Evolutionary conservation across 2,113 vertebrate genomes (phyloP), one percentile per base, ranked within the genome.

Genomic region (Perognathus longimembris): DNA sequence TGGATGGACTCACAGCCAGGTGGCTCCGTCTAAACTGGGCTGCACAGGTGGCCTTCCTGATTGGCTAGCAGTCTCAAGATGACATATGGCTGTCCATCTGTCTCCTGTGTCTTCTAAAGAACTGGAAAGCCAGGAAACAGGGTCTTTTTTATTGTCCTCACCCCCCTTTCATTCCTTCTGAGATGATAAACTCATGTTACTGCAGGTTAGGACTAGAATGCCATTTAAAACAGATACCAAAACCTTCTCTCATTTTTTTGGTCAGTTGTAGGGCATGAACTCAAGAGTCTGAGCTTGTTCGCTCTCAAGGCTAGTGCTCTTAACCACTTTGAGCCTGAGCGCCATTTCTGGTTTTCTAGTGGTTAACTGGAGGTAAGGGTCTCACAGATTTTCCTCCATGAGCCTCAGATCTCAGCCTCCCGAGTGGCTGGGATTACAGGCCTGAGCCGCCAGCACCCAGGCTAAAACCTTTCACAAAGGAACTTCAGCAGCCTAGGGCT

Each of bases 81-180:
- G 64, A 67, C 70, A 90, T 32, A 81, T 2, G 88, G 76, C 30
- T 71, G 34, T 73, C 77, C 88, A 42, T 67, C 88, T 94, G 85
- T 61, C 64, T 71, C 42, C 66, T 3, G 5, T 4, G 22, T 20
- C 89, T 70, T 57, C 40, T 61, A 54, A 0, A 14, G 50, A 74
- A 66, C 18, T 10, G 12, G 74, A 40, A 82, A 89, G 21, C 30
- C 1, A 1, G 11, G 32, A 3, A 24, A n/a, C 1, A 28, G 28
- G 22, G 14, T 4, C 32, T 34, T 40, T 54, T 40, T 21, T 34
- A 64, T 4, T 22, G 3, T 26, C 34, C 40, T 78, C 40, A 3
- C 38, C 11, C n/a, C 3, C 30, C 24, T 71, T n/a, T 8, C 34
- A 42, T 73, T 54, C 66, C 34, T 80, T 57, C 64, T 34, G n/a